These are phyloP conservation scores for Amblyopsis rosae DNA, from an alignment of 2,113 vertebrate species.

Conservation along the genomic window DNA sequence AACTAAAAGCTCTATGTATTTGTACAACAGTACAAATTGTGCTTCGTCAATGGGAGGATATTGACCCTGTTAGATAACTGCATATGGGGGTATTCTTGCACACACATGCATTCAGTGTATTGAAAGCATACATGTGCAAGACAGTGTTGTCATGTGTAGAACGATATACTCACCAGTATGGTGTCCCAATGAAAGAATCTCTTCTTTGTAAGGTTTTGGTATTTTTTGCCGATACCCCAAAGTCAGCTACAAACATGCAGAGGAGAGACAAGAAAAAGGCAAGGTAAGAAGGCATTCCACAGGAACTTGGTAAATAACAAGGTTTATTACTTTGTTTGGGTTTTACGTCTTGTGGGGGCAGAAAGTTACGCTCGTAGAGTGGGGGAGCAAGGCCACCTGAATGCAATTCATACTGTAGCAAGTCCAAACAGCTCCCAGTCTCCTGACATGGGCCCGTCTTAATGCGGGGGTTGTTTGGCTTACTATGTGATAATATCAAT, in stretches of 20 bases:
- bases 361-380: conserved; percentile 24
- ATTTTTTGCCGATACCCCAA: conserved; percentile 97
- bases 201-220: conserved; percentile 91
- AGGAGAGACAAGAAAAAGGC: conserved; percentile 2
- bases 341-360: too few species aligned
- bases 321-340: too few species aligned
- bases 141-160: not conserved
- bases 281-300: not conserved
- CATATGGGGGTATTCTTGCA: not conserved
- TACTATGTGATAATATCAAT: conserved; percentile 4
- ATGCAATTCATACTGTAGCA: conserved; percentile 16
- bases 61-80: not conserved
- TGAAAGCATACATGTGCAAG: not conserved
- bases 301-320: not conserved
- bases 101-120: too few species aligned
- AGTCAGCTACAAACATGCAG: conserved; percentile 83
- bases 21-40: not conserved
- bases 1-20: not conserved
- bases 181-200: conserved; percentile 95
- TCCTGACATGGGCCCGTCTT: conserved; percentile 21
- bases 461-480: conserved; percentile 30
- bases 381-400: conserved; percentile 14
- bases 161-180: conserved; percentile 88
- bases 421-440: conserved; percentile 11
- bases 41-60: not conserved